Conservation (phyloP, 2,797 vertebrate species). For the Sebastes taczanowskii region DNA sequence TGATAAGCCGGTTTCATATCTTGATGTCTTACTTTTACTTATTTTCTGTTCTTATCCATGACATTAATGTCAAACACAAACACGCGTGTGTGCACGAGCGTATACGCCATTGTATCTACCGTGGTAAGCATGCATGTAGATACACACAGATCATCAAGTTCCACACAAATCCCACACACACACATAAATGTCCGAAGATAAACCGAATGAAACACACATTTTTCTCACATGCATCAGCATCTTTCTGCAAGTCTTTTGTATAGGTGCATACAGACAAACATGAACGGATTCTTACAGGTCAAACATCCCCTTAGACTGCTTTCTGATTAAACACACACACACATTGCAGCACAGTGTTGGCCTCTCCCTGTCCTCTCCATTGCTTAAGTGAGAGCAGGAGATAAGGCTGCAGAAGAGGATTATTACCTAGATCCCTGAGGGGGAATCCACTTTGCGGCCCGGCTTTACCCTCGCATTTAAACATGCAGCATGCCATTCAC, state of each 20-base stretch:
- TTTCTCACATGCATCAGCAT: background rate
- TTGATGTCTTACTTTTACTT: background rate
- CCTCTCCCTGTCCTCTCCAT: conserved; percentile 8
- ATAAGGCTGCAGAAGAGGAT: conserved; percentile 64
- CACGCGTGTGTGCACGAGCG: background rate
- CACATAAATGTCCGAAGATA: too few species aligned
- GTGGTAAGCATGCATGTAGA: background rate
- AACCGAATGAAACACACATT: background rate
- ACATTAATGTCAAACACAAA: background rate
- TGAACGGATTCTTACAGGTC: background rate
- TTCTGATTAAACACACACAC: background rate
- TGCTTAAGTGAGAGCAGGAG: conserved; percentile 46
- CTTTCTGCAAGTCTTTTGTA: background rate
- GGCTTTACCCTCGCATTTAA: conserved; percentile 42
- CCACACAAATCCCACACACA: too few species aligned
- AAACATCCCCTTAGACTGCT: background rate
- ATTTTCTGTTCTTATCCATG: background rate
- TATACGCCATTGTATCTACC: background rate
- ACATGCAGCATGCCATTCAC: conserved; percentile 26
- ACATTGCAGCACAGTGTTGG: background rate
- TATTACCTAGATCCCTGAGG: conserved; percentile 66
- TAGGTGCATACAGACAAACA: background rate
- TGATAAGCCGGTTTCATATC: background rate
- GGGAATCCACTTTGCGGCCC: conserved; percentile 51
- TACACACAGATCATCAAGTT: background rate